Base-by-base conservation (phyloP, 2,113 vertebrate species). In the Forbesichthys papilliferus region DNA sequence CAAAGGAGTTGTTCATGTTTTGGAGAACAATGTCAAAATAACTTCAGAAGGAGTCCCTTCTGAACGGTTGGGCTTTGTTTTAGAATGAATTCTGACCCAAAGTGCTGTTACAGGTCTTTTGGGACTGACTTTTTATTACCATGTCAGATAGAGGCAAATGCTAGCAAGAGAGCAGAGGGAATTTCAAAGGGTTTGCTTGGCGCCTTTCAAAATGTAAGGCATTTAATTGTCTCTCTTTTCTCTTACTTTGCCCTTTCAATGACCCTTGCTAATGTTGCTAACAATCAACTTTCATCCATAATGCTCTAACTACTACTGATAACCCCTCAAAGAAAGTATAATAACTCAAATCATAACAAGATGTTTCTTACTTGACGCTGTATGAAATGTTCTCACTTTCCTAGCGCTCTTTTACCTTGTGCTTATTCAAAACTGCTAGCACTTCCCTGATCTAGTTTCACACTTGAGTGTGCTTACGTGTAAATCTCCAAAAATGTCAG, bases 311-410 rank as follows among this genome's bases (percentile, higher is more conserved):
- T 85, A 27, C 2, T 27, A 27, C 27, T 27, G 27, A 27, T 27
- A 74, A 84, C 74, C 65, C 71, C 79, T 34, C 34, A 60, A 77
- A 20, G 71, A 27, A 78, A 83, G 75, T 55, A 14, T 58, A 74
- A 75, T 74, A 76, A 73, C 73, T 84, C 72, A 60, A 75, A 84
- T 89, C 71, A 79, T 56, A 65, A 66, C 74, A 88, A 82, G 78
- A 86, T 89, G 90, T 77, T 89, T 89, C 82, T 81, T 72, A 88
- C 92, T 90, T 87, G 71, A 86, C 73, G 66, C 57, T 61, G 66
- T 80, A 80, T 84, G 79, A 81, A 69, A 71, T 70, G 63, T 54
- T 81, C 80, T 74, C 27, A n/a, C 71, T 77, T 33, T 68, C 68
- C 73, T 27, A 42, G 20, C 66, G 55, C 78, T 73, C 67, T 48